Percentiles rank a stretch among this genome's conserved stretches.
Conservation (phyloP, 2,113 vertebrate genomes). For the Mohoua ochrocephala region DNA sequence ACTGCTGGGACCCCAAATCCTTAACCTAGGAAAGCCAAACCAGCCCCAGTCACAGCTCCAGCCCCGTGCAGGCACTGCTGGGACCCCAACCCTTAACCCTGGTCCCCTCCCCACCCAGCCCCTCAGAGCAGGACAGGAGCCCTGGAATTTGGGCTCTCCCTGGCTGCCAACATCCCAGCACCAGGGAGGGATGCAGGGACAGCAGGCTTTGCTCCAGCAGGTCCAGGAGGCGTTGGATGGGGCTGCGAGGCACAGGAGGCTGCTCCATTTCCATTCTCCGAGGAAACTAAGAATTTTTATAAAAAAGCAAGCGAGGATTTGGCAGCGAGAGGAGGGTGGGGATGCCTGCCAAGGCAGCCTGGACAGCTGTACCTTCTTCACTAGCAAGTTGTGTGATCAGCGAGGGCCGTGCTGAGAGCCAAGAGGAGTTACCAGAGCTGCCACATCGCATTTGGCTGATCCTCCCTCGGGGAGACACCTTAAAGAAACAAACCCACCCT, state of each 20-base stretch:
- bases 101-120: fast-evolving
- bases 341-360: constrained; percentile 47
- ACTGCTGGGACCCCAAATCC: too few species aligned
- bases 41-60: background rate
- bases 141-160: background rate
- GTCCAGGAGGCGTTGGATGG: background rate
- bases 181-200: background rate
- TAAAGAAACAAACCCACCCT: constrained; percentile 56
- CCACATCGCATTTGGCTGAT: constrained; percentile 47
- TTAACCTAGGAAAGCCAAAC: too few species aligned
- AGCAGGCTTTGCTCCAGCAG: background rate
- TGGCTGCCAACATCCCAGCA: background rate
- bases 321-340: background rate
- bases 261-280: background rate
- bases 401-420: background rate
- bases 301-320: background rate
- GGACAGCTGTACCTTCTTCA: constrained; percentile 65
- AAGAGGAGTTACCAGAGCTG: constrained; percentile 60
- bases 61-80: background rate
- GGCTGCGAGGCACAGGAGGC: background rate
- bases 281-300: background rate
- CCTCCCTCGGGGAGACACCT: constrained; percentile 53
- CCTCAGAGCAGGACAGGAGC: background rate
- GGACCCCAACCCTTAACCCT: background rate
- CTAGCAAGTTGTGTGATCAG: constrained; percentile 45